A percentile compares a stretch with the other conserved stretches of the same genome.
Evolutionary conservation across 92 coral and sea anemone species (phyloP).

Genomic region (Porites rus): DNA sequence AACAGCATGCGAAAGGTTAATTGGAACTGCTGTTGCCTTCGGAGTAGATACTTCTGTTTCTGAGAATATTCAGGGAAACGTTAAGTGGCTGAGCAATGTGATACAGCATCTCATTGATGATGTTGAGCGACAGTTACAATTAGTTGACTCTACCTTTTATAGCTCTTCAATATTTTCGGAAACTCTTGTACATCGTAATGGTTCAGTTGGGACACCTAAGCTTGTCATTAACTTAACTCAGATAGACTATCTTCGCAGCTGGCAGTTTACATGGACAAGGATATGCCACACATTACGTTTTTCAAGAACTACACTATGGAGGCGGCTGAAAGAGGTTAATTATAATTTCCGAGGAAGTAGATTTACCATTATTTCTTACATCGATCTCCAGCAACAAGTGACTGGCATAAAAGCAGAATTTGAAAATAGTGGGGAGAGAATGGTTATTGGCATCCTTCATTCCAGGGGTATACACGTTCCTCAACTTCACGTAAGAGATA

Average conservation of each 20-base stretch:
- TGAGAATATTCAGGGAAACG: constrained; percentile 12
- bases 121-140: constrained; percentile 28
- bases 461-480: constrained; percentile 34
- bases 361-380: constrained; percentile 46
- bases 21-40: background rate
- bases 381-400: constrained; percentile 13
- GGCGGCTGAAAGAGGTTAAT: constrained; percentile 38
- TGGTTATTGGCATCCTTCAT: constrained; percentile 53
- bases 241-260: constrained; percentile 47
- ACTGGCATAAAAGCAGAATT: constrained; percentile 20
- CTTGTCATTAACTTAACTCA: constrained; percentile 39
- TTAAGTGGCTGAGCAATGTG: constrained; percentile 30
- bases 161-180: constrained; percentile 15
- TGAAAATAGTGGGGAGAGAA: constrained; percentile 57
- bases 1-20: no score
- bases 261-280: constrained; percentile 64
- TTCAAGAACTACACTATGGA: constrained; percentile 58
- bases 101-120: constrained; percentile 37
- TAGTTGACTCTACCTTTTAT: background rate
- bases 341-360: constrained; percentile 6
- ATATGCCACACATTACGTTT: constrained; percentile 34
- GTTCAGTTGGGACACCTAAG: constrained; percentile 45
- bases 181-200: constrained; percentile 16
- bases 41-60: constrained; percentile 3
- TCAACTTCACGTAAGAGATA: constrained; percentile 49